Conservation (phyloP, 2,888 invertebrate species). For the Xestia xanthographa region DNA sequence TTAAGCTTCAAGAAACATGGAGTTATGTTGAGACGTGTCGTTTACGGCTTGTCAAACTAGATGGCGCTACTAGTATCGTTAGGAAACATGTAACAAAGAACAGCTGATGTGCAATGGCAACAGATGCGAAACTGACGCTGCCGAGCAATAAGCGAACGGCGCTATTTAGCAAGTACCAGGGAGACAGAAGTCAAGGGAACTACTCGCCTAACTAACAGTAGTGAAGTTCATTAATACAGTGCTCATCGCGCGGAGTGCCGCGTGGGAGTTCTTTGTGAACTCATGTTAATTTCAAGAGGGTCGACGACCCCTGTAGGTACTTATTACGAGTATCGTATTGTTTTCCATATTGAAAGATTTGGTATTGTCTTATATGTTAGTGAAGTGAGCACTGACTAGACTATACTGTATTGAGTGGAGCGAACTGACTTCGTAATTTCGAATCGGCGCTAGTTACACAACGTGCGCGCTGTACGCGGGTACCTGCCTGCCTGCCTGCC, state of each 20-base stretch:
- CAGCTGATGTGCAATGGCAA: conserved; percentile 30
- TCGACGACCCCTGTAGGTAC: not conserved
- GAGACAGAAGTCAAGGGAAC: not conserved
- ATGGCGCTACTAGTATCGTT: conserved; percentile 43
- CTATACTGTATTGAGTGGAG: conserved; percentile 3
- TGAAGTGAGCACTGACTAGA: conserved; percentile 8
- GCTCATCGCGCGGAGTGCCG: not conserved
- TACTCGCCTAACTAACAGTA: not conserved
- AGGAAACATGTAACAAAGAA: conserved; percentile 5
- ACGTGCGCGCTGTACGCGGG: not conserved
- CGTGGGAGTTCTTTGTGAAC: conserved; percentile 13
- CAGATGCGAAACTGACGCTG: not conserved
- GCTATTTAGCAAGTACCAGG: not conserved
- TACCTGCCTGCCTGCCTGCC: not conserved
- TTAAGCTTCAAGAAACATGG: not conserved
- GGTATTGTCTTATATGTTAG: not conserved
- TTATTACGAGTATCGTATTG: not conserved
- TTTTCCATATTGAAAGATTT: conserved; percentile 6
- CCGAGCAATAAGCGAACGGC: not conserved
- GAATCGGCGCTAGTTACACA: conserved; percentile 25
- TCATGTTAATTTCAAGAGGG: conserved; percentile 13
- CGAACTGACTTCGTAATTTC: not conserved
- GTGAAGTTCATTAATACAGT: conserved; percentile 5
- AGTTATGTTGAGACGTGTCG: not conserved
- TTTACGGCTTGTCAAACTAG: conserved; percentile 26